Evolutionary conservation across 2,797 vertebrate genomes (phyloP).

Genomic region (Ara ararauna): DNA sequence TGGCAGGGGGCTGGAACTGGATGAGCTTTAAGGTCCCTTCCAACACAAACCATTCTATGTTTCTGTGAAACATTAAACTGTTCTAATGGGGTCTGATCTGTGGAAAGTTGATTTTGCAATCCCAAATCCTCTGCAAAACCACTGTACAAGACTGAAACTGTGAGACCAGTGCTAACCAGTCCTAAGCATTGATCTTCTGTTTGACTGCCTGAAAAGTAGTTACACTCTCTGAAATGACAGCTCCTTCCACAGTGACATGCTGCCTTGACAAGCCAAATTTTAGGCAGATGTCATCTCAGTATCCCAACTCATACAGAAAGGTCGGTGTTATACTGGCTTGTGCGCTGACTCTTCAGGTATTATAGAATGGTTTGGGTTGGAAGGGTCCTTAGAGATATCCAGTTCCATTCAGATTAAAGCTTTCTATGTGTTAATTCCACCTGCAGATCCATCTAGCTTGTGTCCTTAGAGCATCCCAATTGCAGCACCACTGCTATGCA

Average conservation of each 20-base stretch:
- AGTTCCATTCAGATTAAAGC: neutral
- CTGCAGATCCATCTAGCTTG: neutral
- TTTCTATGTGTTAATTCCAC: neutral
- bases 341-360: neutral
- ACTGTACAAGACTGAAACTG: accelerated
- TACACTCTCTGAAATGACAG: neutral
- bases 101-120: neutral
- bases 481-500: neutral
- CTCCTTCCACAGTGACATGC: neutral
- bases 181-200: accelerated
- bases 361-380: neutral
- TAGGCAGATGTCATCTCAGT: neutral
- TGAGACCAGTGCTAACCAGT: neutral
- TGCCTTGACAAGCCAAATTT: neutral
- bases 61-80: neutral
- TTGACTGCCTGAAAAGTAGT: neutral
- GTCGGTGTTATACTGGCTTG: neutral
- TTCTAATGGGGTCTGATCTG: neutral
- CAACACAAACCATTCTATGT: too few species aligned
- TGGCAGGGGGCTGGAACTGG: too few species aligned
- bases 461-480: neutral
- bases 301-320: neutral
- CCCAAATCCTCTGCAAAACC: neutral
- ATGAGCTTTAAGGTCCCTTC: too few species aligned
- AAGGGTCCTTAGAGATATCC: neutral